Evolutionary conservation across 2,888 invertebrate genomes (phyloP), one percentile per base, ranked within the genome.

Genomic region (Erebia palarica): DNA sequence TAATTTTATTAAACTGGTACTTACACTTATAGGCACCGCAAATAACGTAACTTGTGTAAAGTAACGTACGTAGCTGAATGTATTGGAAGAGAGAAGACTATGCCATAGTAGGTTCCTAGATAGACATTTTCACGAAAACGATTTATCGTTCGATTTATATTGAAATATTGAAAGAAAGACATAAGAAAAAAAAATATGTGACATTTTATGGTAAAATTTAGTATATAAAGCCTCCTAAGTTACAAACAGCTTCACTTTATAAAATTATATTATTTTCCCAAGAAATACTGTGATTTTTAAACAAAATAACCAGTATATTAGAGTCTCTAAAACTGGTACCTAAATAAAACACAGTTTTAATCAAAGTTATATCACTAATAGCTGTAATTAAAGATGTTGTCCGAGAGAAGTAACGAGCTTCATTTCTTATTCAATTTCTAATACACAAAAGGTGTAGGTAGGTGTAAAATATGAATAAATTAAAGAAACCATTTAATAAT

Each of bases 401-500:
- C 67, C 59, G 53, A 61, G 53, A 53, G 42, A 68, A 49, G 49
- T 68, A 65, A 68, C 66, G 44, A 66, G 64, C 51, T n/a, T 57
- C 51, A 60, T 68, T 70, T 68, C 16, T 59, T 65, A 65, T 69
- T 67, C 64, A 73, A 71, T 71, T 69, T 73, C 67, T 73, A 73
- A 69, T 69, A 65, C 59, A 59, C 55, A 59, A 71, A 66, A 71
- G 36, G 21, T 55, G 69, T 69, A 67, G 71, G 69, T 69, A 67
- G 71, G 73, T 60, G 69, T 69, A 51, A 64, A 69, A 73, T 71
- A 60, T 73, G 71, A 73, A 71, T 71, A 71, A 51, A 71, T 73
- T 69, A 73, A 59, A 60, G 66, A 71, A 67, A 68, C 60, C 13
- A 60, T 69, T 71, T 69, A 70, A 68, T 70, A 72, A 72, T 70